Conservation (phyloP, 2,113 vertebrate genomes). For the Raja brachyura region DNA sequence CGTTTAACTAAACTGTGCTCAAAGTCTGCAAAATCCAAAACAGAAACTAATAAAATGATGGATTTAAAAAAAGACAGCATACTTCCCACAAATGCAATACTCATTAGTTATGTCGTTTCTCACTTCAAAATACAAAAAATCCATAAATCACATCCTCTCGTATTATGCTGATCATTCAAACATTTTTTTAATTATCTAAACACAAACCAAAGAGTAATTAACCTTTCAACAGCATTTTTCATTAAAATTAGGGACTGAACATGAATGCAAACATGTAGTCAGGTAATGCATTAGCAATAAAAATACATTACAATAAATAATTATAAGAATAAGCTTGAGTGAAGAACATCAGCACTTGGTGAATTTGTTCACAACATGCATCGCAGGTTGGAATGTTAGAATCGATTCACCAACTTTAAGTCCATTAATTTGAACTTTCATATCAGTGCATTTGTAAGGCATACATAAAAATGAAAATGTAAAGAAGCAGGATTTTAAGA, state of each 20-base stretch:
- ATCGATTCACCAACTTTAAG: background rate
- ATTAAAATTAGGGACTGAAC: background rate
- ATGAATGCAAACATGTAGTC: background rate
- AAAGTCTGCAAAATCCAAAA: background rate
- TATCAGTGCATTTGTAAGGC: background rate
- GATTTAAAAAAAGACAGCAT: background rate
- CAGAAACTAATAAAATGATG: background rate
- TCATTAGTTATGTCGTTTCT: background rate
- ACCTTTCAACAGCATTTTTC: background rate
- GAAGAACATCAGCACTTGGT: background rate
- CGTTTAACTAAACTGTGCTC: background rate
- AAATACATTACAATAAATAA: background rate
- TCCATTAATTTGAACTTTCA: background rate
- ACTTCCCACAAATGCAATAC: background rate
- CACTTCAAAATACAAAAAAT: slow-evolving; percentile 24
- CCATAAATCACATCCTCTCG: background rate
- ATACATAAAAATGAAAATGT: background rate
- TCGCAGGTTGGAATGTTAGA: no score
- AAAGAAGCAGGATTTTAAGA: background rate
- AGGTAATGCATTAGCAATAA: background rate
- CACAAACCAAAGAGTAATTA: background rate
- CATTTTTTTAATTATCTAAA: background rate
- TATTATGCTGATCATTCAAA: background rate
- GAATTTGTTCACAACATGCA: background rate
- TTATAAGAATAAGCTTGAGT: background rate